Evolutionary conservation across 1,140 invertebrate species (phyloP), one percentile per base, ranked within the genome.

Genomic region (Coboldia fuscipes): DNA sequence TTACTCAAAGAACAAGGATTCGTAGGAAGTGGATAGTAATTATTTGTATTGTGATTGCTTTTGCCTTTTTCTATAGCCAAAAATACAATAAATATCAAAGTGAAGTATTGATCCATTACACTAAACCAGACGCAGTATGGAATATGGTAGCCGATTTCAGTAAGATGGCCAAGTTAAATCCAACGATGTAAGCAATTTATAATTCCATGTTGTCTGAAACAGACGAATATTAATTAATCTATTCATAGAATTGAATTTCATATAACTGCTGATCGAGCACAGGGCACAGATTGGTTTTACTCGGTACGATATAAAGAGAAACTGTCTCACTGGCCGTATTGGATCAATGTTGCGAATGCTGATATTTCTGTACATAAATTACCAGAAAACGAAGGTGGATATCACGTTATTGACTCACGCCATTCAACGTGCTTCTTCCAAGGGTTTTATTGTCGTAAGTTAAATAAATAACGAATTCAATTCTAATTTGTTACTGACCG

Each of bases 81-180:
- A n/a, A n/a, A n/a, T n/a, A n/a, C n/a, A 42, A 51, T 15, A 44
- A 43, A 17, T 56, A 48, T 40, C 33, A 51, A 42, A 45, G 58
- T 21, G 54, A 63, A 39, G 48, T 43, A 31, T 44, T 47, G 22
- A 57, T 72, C 38, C 43, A 46, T 22, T 60, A 70, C 43, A 47
- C 62, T 0, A 57, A 63, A 42, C 61, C 72, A 13, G 58, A 62
- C 42, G 49, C 53, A n/a, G 64, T 73, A 12, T 77, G 75, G 73
- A 71, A 75, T 48, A 76, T 65, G 48, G 61, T 75, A 14, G 68
- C 73, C 2, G 74, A 78, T 53, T 78, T 79, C 39, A 73, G 65
- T 42, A 77, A 78, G 42, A 68, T 71, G 62, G 63, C 67, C 34
- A 61, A 63, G 39, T 52, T 79, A 23, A 76, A 77, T 56, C 73